These are phyloP conservation scores for Phengaris arion DNA, from an alignment of 2,888 invertebrate genomes.

Conservation along the genomic window DNA sequence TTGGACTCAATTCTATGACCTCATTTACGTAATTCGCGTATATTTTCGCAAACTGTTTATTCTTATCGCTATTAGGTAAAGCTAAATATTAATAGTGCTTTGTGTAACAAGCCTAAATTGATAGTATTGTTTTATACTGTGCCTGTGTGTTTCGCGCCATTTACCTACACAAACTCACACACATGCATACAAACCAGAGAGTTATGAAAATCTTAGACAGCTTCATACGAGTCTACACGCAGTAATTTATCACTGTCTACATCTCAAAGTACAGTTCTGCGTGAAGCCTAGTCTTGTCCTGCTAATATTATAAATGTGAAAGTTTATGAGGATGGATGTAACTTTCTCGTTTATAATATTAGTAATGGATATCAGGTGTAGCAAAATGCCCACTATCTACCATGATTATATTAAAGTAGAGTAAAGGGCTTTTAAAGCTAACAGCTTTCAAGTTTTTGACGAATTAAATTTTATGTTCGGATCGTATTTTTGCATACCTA, in stretches of 20 bases:
- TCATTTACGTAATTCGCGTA: neutral
- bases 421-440: neutral
- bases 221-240: neutral
- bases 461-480: neutral
- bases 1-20: neutral
- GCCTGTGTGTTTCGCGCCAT: constrained; percentile 61
- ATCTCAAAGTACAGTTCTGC: neutral
- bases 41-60: constrained; percentile 3
- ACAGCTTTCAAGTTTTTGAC: neutral
- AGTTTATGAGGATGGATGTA: too few relatives aligned
- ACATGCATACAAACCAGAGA: constrained; percentile 47
- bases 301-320: too few relatives aligned
- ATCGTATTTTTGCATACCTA: neutral
- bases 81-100: constrained; percentile 26
- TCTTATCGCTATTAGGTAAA: constrained; percentile 16
- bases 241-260: neutral
- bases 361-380: too few relatives aligned
- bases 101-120: constrained; percentile 45
- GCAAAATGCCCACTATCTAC: too few relatives aligned
- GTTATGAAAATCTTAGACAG: neutral
- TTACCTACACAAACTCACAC: constrained; percentile 57
- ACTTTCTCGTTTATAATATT: neutral
- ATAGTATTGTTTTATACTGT: constrained; percentile 69
- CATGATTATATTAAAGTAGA: neutral
- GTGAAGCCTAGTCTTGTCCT: neutral